Base-by-base conservation (phyloP, 2,888 invertebrate species). In the Isoperla grammatica region DNA sequence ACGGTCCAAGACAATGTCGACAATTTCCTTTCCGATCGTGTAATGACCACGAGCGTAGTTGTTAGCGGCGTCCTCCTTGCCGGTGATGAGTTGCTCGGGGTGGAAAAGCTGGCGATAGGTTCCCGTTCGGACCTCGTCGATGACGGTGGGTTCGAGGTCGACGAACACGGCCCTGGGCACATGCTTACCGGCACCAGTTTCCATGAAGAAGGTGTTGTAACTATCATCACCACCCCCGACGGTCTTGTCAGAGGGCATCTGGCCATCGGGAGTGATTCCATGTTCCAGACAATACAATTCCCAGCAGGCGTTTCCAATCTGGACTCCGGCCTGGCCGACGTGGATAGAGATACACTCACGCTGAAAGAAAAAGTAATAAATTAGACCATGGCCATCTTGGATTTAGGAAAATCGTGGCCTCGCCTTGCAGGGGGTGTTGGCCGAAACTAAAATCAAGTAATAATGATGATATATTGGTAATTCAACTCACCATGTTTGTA, bases 1-100 rank as follows among this genome's bases (percentile, higher is more conserved):
- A 68, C 93, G 82, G 81, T 93, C 92, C 68, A 92, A 80, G 2
- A 92, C 92, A 69, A 92, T 76, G 74, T 95, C 94, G 64, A 95
- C 92, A 71, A 95, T 92, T 75, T 95, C 95, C 76, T 91, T 91
- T 72, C 95, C 96, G 71, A 96, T 92, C 67, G 96, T 96, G 83
- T 97, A 97, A 78, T 97, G 96, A 64, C 96, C 96, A 71, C 96
- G 87, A 13, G 61, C 60, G 29, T 60, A 60, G 46, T 60, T 60
- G 50, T 60, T 60, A 19, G 60, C 60, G 13, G 60, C 60, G 48
- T 60, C 60, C 35, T 60, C 60, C 56, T 60, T 60, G 40, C 60
- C 56, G 12, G 60, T 60, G 13, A 60, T 60, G 12, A 60, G 46
- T 35, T 60, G 60, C 29, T 60, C 56, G 5, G 60, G 60, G 13